phyloP scores from a whole-genome alignment of 2,888 invertebrate species.

The Cryptus viduatorius region DNA sequence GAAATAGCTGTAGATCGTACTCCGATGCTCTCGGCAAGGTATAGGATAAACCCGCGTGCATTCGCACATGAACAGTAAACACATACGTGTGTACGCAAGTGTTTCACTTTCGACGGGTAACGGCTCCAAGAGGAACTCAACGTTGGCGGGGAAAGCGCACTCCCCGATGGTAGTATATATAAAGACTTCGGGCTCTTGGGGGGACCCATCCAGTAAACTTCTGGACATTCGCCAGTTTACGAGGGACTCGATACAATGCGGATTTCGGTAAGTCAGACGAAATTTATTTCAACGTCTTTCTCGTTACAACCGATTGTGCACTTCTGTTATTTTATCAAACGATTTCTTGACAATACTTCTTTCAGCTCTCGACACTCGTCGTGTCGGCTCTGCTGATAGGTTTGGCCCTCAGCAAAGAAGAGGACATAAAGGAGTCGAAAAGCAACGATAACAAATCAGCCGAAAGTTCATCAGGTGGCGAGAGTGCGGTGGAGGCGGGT shows the following conservation, averaged over 20 bases:
- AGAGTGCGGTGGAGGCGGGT: constrained; percentile 81
- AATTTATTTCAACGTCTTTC: background rate
- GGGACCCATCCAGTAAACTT: constrained; percentile 84
- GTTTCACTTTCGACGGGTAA: constrained; percentile 83
- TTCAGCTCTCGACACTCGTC: constrained; percentile 75
- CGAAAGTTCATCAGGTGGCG: constrained; percentile 61
- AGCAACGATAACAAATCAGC: constrained; percentile 45
- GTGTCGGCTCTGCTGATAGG: constrained; percentile 77
- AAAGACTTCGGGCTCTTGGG: constrained; percentile 80
- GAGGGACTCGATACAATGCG: constrained; percentile 79
- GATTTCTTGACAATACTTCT: constrained; percentile 13
- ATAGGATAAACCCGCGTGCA: constrained; percentile 22
- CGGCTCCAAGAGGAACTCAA: constrained; percentile 73
- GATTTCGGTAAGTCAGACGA: constrained; percentile 80
- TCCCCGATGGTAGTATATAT: constrained; percentile 78
- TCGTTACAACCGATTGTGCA: background rate
- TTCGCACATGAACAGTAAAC: constrained; percentile 46
- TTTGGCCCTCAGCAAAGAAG: constrained; percentile 74
- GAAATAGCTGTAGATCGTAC: constrained; percentile 33
- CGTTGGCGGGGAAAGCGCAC: constrained; percentile 82
- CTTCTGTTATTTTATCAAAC: background rate
- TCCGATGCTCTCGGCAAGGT: constrained; percentile 48
- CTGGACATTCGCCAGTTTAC: constrained; percentile 79
- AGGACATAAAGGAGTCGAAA: constrained; percentile 62
- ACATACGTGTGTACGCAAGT: constrained; percentile 69